Conservation (phyloP, 2,888 invertebrate genomes). For the Itoplectis maculator region DNA sequence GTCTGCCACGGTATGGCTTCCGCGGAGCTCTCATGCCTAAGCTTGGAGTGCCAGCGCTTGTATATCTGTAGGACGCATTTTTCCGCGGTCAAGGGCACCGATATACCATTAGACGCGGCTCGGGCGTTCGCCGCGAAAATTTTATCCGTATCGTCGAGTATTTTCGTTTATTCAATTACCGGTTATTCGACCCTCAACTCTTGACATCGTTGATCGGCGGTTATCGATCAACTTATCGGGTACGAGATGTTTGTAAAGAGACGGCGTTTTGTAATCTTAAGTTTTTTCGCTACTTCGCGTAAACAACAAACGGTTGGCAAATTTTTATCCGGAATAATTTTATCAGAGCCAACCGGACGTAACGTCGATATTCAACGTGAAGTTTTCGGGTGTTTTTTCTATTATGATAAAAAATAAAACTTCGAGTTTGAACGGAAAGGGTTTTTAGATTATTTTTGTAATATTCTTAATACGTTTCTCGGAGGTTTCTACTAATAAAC, state of each 20-base stretch:
- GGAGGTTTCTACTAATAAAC: neutral
- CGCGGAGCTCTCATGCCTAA: slow-evolving; percentile 69
- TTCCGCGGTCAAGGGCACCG: slow-evolving; percentile 66
- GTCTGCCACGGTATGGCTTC: slow-evolving; percentile 75
- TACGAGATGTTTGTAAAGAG: neutral
- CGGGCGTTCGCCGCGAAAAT: neutral
- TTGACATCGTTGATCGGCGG: neutral
- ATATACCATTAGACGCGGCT: neutral
- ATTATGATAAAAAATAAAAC: too few relatives aligned
- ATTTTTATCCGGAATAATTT: neutral
- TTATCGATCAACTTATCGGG: neutral
- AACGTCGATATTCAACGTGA: too few relatives aligned
- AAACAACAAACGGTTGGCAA: neutral
- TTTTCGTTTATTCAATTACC: too few relatives aligned
- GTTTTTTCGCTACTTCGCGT: neutral
- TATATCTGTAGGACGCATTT: slow-evolving; percentile 62
- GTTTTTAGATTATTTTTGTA: too few relatives aligned
- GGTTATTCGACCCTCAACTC: too few relatives aligned
- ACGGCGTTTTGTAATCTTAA: neutral
- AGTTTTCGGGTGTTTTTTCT: too few relatives aligned
- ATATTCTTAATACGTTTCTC: neutral
- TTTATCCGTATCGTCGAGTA: neutral
- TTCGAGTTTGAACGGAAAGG: too few relatives aligned
- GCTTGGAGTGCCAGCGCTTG: slow-evolving; percentile 1
- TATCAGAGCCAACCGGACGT: too few relatives aligned